Conservation (phyloP, 2,797 vertebrate species). For the Pangasius mekongensis region DNA sequence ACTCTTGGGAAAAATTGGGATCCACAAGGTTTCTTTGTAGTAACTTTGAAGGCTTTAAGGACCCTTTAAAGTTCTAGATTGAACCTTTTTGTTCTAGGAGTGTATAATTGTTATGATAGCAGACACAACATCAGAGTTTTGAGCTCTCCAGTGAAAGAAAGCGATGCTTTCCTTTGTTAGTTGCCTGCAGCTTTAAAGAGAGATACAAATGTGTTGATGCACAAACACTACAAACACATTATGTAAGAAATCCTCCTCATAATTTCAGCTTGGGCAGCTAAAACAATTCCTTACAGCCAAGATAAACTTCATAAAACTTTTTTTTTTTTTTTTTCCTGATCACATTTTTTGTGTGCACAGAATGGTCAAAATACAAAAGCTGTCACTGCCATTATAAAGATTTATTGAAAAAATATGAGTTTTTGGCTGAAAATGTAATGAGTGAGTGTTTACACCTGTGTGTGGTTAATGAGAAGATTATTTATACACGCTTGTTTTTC, state of each 20-base stretch:
- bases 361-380: background rate
- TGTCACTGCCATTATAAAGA: background rate
- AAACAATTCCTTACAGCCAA: background rate
- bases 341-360: background rate
- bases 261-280: background rate
- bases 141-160: background rate
- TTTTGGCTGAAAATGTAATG: background rate
- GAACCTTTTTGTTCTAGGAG: too few relatives aligned
- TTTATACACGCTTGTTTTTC: background rate
- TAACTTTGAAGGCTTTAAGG: background rate
- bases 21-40: background rate
- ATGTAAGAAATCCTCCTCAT: background rate
- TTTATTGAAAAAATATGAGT: background rate
- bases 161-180: background rate
- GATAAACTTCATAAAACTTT: background rate
- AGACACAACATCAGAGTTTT: too few relatives aligned
- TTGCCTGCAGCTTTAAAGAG: constrained; percentile 5
- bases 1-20: background rate
- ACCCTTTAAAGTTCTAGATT: background rate
- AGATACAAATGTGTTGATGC: constrained; percentile 3
- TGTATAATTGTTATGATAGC: background rate
- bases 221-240: background rate
- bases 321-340: background rate
- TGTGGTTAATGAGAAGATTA: constrained; percentile 13
- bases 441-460: background rate